A percentile compares a stretch with the other conserved stretches of the same genome.
These are phyloP conservation scores for Blennius ocellaris DNA, from an alignment of 2,113 vertebrate species.

Conservation along the genomic window DNA sequence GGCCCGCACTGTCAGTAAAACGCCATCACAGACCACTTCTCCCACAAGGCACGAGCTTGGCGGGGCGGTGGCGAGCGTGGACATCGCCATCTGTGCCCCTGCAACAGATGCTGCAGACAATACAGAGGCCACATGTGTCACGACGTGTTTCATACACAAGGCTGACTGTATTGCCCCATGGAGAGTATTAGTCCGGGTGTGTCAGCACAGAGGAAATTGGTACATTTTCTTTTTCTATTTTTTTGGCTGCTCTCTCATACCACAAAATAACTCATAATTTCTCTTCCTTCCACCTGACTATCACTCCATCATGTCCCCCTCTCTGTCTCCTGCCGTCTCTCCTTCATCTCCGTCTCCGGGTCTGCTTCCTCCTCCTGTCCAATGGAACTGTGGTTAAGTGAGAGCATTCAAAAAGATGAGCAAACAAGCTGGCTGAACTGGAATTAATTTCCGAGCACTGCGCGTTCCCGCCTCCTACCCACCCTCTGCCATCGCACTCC, in stretches of 20 bases:
- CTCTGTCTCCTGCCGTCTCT: conserved; percentile 13
- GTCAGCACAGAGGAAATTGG: conserved; percentile 52
- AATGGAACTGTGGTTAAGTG: conserved; percentile 36
- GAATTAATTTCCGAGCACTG: conserved; percentile 61
- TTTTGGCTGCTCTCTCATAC: conserved; percentile 23
- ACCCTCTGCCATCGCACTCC: conserved; percentile 37
- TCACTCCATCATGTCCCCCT: conserved; percentile 60
- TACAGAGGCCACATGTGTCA: conserved; percentile 57
- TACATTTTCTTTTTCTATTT: conserved; percentile 35
- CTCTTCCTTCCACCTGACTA: conserved; percentile 29
- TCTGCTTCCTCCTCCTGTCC: too few species aligned
- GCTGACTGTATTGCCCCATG: conserved; percentile 59
- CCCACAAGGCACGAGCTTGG: conserved; percentile 44
- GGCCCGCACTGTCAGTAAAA: conserved; percentile 52
- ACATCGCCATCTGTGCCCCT: conserved; percentile 56
- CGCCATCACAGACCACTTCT: conserved; percentile 56
- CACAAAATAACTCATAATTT: conserved; percentile 50
- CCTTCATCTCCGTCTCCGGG: conserved; percentile 16
- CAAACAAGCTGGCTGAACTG: conserved; percentile 52
- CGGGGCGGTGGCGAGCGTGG: conserved; percentile 25
- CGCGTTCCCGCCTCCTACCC: background rate
- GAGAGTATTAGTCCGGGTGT: conserved; percentile 54
- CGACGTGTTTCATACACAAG: conserved; percentile 52
- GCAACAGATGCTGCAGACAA: conserved; percentile 65
- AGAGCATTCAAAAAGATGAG: conserved; percentile 66